Conservation (phyloP, 2,113 vertebrate species). For the Neomonachus schauinslandi region DNA sequence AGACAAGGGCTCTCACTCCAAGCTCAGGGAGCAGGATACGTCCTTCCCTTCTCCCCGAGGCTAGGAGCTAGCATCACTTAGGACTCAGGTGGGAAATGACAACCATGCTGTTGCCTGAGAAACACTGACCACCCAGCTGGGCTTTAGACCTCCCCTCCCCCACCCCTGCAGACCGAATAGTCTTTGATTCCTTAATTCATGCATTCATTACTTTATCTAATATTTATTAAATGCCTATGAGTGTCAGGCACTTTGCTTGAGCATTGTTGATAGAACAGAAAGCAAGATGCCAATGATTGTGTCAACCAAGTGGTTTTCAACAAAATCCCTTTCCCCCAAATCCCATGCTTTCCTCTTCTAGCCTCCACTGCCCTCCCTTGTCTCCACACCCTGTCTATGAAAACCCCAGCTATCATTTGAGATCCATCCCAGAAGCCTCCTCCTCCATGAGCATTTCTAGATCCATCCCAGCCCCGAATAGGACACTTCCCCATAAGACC, state of each 20-base stretch:
- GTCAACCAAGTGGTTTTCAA: neutral
- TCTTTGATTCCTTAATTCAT: neutral
- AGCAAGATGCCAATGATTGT: neutral
- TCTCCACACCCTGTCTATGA: neutral
- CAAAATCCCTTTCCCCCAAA: neutral
- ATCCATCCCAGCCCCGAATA: neutral
- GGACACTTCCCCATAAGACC: neutral
- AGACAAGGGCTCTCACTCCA: neutral
- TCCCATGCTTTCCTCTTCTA: neutral
- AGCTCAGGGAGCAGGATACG: neutral
- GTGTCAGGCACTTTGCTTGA: neutral
- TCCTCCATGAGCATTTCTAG: neutral
- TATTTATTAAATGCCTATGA: neutral
- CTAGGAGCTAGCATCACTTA: neutral
- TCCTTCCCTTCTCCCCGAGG: neutral
- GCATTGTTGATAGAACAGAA: neutral
- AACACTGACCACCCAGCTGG: neutral
- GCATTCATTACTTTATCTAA: neutral
- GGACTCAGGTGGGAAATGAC: neutral
- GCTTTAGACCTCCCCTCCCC: neutral
- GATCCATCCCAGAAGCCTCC: neutral
- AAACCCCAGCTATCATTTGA: neutral
- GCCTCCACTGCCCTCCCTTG: neutral
- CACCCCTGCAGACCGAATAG: neutral
- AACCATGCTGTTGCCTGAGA: neutral